Percentiles rank a stretch among this genome's conserved stretches.
phyloP scores from a whole-genome alignment of 2,888 invertebrate genomes.

The Rhagium mordax region DNA sequence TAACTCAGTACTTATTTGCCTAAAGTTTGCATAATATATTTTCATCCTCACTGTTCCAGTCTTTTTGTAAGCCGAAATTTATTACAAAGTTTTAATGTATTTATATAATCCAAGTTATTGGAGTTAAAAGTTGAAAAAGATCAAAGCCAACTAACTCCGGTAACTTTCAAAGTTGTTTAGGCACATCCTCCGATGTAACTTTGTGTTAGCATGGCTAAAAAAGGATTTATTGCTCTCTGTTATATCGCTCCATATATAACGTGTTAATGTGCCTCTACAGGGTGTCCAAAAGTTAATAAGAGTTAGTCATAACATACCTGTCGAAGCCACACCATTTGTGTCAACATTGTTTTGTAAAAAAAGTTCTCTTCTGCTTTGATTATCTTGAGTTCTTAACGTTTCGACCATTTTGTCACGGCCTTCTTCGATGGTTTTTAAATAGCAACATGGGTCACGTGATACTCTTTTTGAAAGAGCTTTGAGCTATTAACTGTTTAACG shows the following conservation, averaged over 20 bases:
- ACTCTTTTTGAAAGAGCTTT: too few relatives aligned
- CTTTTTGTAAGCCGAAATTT: neutral
- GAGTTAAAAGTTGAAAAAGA: conserved; percentile 15
- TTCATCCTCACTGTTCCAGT: neutral
- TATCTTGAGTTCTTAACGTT: too few relatives aligned
- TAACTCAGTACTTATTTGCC: neutral
- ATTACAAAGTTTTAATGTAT: neutral
- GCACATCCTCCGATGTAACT: neutral
- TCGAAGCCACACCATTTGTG: too few relatives aligned
- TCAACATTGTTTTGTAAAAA: too few relatives aligned
- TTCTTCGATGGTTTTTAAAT: too few relatives aligned
- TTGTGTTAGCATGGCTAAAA: neutral
- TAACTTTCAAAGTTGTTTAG: neutral
- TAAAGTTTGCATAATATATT: neutral
- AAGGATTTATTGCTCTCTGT: neutral
- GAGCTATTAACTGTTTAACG: too few relatives aligned
- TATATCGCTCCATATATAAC: neutral
- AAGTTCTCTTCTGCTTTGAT: too few relatives aligned
- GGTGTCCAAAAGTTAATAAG: too few relatives aligned
- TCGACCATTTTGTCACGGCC: too few relatives aligned
- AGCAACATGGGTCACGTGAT: too few relatives aligned
- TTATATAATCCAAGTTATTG: neutral
- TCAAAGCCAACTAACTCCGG: conserved; percentile 13
- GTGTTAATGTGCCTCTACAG: too few relatives aligned
- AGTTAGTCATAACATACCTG: too few relatives aligned